A percentile compares a stretch with the other conserved stretches of the same genome.
Conservation (phyloP, 2,888 invertebrate genomes). For the Scrobipalpa costella region DNA sequence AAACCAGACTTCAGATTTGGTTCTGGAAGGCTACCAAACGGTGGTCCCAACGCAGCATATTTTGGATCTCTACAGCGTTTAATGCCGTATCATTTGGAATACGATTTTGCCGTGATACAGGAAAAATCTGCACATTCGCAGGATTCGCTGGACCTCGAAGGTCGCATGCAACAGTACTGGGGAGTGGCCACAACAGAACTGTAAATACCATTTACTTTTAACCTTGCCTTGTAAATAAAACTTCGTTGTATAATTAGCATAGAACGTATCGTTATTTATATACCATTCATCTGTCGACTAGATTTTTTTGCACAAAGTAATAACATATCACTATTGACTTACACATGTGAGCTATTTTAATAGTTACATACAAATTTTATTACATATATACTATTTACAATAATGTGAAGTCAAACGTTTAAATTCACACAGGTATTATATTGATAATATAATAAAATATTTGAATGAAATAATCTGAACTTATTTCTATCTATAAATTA, state of each 20-base stretch:
- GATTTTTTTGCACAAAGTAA: constrained; percentile 78
- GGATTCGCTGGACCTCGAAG: constrained; percentile 90
- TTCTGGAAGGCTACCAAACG: constrained; percentile 83
- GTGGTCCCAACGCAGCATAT: constrained; percentile 93
- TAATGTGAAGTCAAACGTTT: constrained; percentile 44
- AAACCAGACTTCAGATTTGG: constrained; percentile 82
- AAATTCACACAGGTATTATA: constrained; percentile 30
- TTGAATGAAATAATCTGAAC: constrained; percentile 27
- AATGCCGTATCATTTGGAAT: constrained; percentile 90
- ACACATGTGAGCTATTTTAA: constrained; percentile 57
- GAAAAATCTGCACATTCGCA: constrained; percentile 84
- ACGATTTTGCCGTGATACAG: constrained; percentile 91
- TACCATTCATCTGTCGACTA: constrained; percentile 77
- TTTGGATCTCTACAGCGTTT: constrained; percentile 91
- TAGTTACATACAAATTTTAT: no score
- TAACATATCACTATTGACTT: constrained; percentile 71
- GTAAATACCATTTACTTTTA: constrained; percentile 60
- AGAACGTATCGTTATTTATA: constrained; percentile 62
- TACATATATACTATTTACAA: constrained; percentile 57
- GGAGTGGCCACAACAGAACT: constrained; percentile 93
- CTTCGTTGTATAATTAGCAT: constrained; percentile 60
- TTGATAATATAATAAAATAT: constrained; percentile 40
- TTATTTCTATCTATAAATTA: constrained; percentile 23
- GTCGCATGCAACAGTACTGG: constrained; percentile 94
- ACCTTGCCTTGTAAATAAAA: constrained; percentile 73